Base-by-base conservation (phyloP, 2,888 invertebrate genomes). In the Helicoverpa assulta region DNA sequence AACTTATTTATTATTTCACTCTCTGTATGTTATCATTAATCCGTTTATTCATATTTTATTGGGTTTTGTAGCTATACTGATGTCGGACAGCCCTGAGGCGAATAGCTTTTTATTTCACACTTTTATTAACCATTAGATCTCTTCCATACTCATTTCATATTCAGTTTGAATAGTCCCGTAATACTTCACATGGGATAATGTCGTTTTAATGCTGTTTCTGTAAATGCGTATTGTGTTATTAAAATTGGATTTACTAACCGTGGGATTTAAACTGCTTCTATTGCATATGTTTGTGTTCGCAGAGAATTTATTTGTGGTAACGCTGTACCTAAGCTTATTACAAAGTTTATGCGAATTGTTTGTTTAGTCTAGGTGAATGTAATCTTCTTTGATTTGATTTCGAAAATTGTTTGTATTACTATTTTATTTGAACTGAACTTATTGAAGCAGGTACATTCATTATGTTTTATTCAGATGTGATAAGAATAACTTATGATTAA, bases 121-220 rank as follows among this genome's bases (percentile, higher is more conserved):
- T 73, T 67, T 53, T 73, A 73, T 67, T 50, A 73, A 21, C 52
- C 53, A 73, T 67, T 67, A 61, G n/a, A 66, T 60, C 33, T 62
- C 50, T 74, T 56, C 16, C 43, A 43, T 54, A n/a, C 74, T 74
- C 61, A 67, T 73, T 70, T 68, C 53, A 54, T 59, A 73, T 74
- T 73, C 61, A 33, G 51, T 61, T 60, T 33, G 56, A 60, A 64
- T 64, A 21, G 47, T 73, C 58, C 67, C 50, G 18, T 67, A 62
- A 37, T 58, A 47, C 50, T 60, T 60, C 40, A 73, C 52, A 47
- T 63, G 56, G 21, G 16, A 59, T 59, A 69, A 73, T 59, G 55
- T 29, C 14, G 18, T 51, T 55, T 74, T 68, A 74, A 73, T 74
- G 43, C 52, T 74, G 54, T 58, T 59, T 74, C 67, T 61, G 21